Evolutionary conservation across 2,113 vertebrate genomes (phyloP).

Genomic region (Antennarius striatus): DNA sequence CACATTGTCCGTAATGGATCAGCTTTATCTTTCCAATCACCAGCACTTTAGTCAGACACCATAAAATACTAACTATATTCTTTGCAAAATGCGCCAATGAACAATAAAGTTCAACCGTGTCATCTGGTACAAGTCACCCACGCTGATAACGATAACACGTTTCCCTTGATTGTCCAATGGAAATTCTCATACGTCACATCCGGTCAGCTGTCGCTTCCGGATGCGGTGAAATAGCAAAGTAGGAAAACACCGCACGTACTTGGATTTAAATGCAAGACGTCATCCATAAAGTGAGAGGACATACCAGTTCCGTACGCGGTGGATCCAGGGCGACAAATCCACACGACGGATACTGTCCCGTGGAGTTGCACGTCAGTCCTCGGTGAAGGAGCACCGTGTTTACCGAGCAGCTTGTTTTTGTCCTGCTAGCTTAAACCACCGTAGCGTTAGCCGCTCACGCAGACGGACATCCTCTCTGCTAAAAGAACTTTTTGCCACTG

Average conservation of each 20-base stretch:
- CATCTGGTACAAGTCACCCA: not conserved
- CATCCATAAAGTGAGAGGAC: conserved; percentile 11
- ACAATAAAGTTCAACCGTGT: conserved; percentile 21
- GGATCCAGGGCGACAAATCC: not conserved
- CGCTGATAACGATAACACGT: conserved; percentile 24
- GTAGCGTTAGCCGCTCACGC: conserved; percentile 52
- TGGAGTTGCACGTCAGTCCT: not conserved
- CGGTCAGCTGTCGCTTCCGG: conserved; percentile 72
- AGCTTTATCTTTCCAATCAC: too few relatives aligned
- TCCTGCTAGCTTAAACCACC: conserved; percentile 58
- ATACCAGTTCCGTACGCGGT: not conserved
- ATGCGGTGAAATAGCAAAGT: conserved; percentile 56
- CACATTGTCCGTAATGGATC: too few relatives aligned
- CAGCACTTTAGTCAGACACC: too few relatives aligned
- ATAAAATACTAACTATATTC: too few relatives aligned
- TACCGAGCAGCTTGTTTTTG: conserved; percentile 33
- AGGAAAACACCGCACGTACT: conserved; percentile 57
- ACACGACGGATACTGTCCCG: not conserved
- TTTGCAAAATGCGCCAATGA: not conserved
- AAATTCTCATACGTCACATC: conserved; percentile 54
- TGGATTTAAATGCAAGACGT: conserved; percentile 52
- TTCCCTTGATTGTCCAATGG: conserved; percentile 50
- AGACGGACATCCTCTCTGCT: conserved; percentile 17
- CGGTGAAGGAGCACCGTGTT: conserved; percentile 3
- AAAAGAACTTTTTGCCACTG: not conserved